phyloP scores from a whole-genome alignment of 2,797 vertebrate genomes.

The Echiichthys vipera region DNA sequence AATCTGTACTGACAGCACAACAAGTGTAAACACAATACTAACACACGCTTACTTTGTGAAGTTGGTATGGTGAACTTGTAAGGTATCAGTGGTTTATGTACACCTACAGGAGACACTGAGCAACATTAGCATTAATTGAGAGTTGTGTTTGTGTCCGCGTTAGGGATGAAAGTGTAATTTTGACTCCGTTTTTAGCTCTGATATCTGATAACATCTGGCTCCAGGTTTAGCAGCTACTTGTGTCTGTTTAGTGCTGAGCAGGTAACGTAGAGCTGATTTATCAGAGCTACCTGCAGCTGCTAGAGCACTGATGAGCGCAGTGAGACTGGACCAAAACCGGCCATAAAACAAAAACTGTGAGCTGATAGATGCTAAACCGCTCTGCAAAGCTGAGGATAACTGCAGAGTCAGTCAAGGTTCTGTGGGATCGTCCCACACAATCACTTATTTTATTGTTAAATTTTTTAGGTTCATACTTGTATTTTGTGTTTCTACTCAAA shows the following conservation, averaged over 20 bases:
- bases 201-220: not conserved
- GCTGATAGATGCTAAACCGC: too few relatives aligned
- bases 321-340: not conserved
- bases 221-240: not conserved
- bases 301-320: not conserved
- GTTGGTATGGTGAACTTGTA: not conserved
- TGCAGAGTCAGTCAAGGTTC: not conserved
- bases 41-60: not conserved
- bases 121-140: not conserved
- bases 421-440: not conserved
- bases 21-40: not conserved
- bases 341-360: not conserved
- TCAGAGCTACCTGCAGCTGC: not conserved
- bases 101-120: not conserved
- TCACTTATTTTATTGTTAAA: too few relatives aligned
- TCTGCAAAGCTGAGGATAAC: not conserved
- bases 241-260: not conserved
- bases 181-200: not conserved
- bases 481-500: too few relatives aligned
- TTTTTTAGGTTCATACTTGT: too few relatives aligned
- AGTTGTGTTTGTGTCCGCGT: not conserved
- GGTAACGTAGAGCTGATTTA: not conserved
- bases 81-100: not conserved
- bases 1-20: not conserved
- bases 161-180: not conserved